Percentiles rank a stretch among this genome's conserved stretches.
These are phyloP conservation scores for Guaruba guarouba DNA, from an alignment of 2,113 vertebrate species.

Conservation along the genomic window DNA sequence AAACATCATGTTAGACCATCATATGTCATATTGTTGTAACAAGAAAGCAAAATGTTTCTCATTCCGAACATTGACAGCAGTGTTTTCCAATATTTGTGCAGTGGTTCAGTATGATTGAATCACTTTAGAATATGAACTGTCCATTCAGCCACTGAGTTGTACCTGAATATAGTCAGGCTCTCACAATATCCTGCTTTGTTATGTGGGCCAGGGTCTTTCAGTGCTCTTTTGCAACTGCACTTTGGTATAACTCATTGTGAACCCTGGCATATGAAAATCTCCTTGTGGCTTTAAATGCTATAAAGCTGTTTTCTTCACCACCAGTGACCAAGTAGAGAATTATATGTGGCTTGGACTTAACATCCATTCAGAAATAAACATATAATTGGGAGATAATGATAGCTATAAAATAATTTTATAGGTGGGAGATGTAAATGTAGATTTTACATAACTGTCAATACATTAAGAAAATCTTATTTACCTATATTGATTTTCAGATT, in stretches of 20 bases:
- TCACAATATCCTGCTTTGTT: neutral
- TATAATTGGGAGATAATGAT: constrained; percentile 10
- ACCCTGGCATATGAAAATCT: neutral
- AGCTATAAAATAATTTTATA: neutral
- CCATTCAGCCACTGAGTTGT: neutral
- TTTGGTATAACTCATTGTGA: neutral
- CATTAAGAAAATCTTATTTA: neutral
- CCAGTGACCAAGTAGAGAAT: neutral
- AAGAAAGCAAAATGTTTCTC: neutral
- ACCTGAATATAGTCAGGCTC: neutral
- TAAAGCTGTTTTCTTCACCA: neutral
- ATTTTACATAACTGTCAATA: neutral
- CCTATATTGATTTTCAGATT: neutral
- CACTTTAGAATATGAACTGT: neutral
- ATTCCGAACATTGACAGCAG: neutral
- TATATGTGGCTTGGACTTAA: neutral
- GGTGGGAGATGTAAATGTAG: neutral
- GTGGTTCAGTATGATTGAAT: neutral
- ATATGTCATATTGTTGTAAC: neutral
- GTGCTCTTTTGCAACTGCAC: neutral
- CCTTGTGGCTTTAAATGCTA: neutral
- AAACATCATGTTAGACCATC: neutral
- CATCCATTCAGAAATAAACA: constrained; percentile 1
- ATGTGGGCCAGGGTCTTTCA: neutral
- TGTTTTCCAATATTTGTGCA: neutral